Evolutionary conservation across 2,888 invertebrate species (phyloP).

Genomic region (Lobophora halterata): DNA sequence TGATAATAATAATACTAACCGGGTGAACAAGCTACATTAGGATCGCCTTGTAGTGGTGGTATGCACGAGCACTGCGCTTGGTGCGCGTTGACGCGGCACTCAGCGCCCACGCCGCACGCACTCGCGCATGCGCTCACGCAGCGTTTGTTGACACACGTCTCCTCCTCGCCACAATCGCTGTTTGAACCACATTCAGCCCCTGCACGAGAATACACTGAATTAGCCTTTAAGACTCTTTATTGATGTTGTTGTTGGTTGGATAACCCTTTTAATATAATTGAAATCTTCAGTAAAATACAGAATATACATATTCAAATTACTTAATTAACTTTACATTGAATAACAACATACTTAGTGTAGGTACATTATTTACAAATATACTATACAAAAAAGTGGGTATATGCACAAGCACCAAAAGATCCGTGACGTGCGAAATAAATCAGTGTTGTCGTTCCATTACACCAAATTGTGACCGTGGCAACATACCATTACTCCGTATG

Average conservation of each 20-base stretch:
- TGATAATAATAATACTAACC: slow-evolving; percentile 38
- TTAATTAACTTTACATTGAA: too few species aligned
- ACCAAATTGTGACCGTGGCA: slow-evolving; percentile 5
- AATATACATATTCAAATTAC: too few species aligned
- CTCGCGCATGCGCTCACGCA: slow-evolving; percentile 90
- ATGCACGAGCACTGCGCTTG: slow-evolving; percentile 89
- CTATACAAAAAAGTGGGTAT: slow-evolving; percentile 25
- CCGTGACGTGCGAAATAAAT: slow-evolving; percentile 9
- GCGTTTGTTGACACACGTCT: slow-evolving; percentile 85
- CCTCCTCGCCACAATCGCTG: slow-evolving; percentile 86
- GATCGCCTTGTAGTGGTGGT: slow-evolving; percentile 87
- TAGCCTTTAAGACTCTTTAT: too few species aligned
- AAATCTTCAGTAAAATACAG: too few species aligned
- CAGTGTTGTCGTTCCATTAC: slow-evolving; percentile 11
- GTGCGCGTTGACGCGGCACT: slow-evolving; percentile 88
- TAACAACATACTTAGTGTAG: too few species aligned
- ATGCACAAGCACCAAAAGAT: slow-evolving; percentile 22
- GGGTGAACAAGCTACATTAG: slow-evolving; percentile 88
- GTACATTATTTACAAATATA: slow-evolving; percentile 25
- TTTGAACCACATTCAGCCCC: slow-evolving; percentile 84
- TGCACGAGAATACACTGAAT: slow-evolving; percentile 34
- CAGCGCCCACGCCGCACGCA: slow-evolving; percentile 89
- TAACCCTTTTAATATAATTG: too few species aligned
- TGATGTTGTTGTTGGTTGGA: too few species aligned
- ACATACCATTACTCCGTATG: slow-evolving; percentile 18